These are phyloP conservation scores for Orcinus orca DNA, from an alignment of 2,113 vertebrate species.

Conservation along the genomic window DNA sequence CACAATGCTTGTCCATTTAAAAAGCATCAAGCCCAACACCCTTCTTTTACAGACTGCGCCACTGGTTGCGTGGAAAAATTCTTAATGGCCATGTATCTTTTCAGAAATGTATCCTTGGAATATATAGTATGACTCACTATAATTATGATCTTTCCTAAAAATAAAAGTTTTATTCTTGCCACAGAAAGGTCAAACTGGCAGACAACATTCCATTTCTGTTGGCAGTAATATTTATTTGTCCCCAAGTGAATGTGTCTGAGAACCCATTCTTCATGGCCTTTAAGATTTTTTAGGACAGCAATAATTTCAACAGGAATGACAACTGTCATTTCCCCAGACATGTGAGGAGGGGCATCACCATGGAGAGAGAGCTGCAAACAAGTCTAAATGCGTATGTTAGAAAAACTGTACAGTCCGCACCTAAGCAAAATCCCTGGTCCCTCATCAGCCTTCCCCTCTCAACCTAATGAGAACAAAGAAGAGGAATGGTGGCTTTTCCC, in stretches of 20 bases:
- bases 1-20: neutral
- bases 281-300: constrained; percentile 12
- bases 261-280: constrained; percentile 15
- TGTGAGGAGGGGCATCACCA: neutral
- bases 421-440: neutral
- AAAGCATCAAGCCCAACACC: neutral
- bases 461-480: neutral
- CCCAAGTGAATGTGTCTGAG: constrained; percentile 44
- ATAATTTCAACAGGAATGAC: constrained; percentile 27
- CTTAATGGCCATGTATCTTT: neutral
- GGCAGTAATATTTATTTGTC: constrained; percentile 53
- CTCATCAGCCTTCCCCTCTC: neutral
- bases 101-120: constrained; percentile 39
- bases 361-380: neutral
- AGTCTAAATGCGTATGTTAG: neutral
- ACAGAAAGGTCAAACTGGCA: constrained; percentile 58
- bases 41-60: constrained; percentile 23
- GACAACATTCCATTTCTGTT: constrained; percentile 52
- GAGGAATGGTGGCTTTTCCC: neutral
- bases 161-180: constrained; percentile 58
- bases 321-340: neutral
- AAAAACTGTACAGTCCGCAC: neutral
- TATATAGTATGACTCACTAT: neutral
- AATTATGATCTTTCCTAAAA: constrained; percentile 8
- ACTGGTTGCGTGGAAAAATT: neutral